These are phyloP conservation scores for Helicoverpa zea DNA, from an alignment of 1,140 invertebrate genomes.

Conservation along the genomic window DNA sequence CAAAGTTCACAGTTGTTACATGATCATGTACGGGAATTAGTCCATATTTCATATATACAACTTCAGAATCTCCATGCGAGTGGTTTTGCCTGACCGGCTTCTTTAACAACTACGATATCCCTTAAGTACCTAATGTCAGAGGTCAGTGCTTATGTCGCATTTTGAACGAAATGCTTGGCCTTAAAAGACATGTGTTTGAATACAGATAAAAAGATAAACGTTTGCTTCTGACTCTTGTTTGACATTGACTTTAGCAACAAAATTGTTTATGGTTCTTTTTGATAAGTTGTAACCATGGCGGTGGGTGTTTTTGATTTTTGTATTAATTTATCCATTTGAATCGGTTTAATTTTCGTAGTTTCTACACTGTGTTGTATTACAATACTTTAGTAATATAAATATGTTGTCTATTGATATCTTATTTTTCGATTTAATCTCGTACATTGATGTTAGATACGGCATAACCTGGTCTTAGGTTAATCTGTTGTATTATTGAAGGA, in stretches of 20 bases:
- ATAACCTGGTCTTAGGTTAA: conserved; percentile 58
- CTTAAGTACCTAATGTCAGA: background rate
- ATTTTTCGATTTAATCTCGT: conserved; percentile 46
- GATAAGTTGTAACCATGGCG: conserved; percentile 81
- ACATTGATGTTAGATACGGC: conserved; percentile 42
- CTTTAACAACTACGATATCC: background rate
- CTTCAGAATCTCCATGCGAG: too few relatives aligned
- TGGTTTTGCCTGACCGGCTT: too few relatives aligned
- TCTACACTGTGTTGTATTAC: conserved; percentile 1
- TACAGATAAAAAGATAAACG: background rate
- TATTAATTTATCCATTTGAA: conserved; percentile 70
- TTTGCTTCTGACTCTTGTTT: conserved; percentile 50
- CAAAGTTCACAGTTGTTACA: too few relatives aligned
- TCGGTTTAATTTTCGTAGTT: conserved; percentile 59
- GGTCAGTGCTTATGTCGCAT: too few relatives aligned
- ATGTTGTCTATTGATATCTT: conserved; percentile 15
- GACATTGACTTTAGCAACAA: conserved; percentile 57
- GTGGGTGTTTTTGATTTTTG: conserved; percentile 77
- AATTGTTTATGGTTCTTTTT: conserved; percentile 71
- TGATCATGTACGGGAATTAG: too few relatives aligned
- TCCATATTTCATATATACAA: too few relatives aligned
- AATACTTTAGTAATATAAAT: conserved; percentile 7
- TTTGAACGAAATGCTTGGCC: background rate
- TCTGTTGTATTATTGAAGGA: conserved; percentile 4
- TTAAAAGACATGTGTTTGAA: background rate